Conservation (phyloP, 2,888 invertebrate genomes). For the Busseola fusca region DNA sequence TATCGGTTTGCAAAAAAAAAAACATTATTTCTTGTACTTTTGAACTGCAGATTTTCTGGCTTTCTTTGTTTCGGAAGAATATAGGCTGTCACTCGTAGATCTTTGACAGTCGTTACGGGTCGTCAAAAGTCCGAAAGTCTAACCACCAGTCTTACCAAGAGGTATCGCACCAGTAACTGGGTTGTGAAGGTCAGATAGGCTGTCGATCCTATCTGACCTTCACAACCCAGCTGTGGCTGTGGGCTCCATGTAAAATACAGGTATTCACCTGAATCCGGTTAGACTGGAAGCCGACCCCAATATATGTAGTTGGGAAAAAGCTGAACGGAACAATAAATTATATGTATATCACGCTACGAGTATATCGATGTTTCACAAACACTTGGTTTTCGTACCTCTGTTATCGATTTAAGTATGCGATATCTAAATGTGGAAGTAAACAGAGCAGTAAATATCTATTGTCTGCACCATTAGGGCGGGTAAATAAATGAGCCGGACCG, state of each 20-base stretch:
- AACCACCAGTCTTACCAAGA: no score
- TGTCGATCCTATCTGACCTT: no score
- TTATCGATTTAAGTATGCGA: constrained; percentile 51
- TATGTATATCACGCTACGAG: neutral
- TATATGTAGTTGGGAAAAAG: no score
- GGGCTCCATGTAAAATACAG: no score
- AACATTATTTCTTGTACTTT: constrained; percentile 19
- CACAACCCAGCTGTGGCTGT: no score
- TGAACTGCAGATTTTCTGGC: constrained; percentile 1
- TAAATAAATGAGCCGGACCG: constrained; percentile 71
- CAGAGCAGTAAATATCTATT: constrained; percentile 74
- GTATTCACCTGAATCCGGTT: no score
- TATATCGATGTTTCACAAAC: constrained; percentile 8
- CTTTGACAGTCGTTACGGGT: no score
- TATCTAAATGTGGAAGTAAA: constrained; percentile 68
- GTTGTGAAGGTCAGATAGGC: no score
- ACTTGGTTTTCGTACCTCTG: constrained; percentile 4
- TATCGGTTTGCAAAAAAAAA: constrained; percentile 57
- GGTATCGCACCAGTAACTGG: no score
- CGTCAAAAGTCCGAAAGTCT: no score
- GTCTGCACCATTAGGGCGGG: constrained; percentile 72
- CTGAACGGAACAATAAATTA: neutral
- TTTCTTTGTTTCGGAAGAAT: constrained; percentile 6
- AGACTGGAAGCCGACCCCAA: no score
- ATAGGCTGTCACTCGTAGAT: no score